Evolutionary conservation across 1,140 invertebrate genomes (phyloP).

Genomic region (Zaprionus davidi): DNA sequence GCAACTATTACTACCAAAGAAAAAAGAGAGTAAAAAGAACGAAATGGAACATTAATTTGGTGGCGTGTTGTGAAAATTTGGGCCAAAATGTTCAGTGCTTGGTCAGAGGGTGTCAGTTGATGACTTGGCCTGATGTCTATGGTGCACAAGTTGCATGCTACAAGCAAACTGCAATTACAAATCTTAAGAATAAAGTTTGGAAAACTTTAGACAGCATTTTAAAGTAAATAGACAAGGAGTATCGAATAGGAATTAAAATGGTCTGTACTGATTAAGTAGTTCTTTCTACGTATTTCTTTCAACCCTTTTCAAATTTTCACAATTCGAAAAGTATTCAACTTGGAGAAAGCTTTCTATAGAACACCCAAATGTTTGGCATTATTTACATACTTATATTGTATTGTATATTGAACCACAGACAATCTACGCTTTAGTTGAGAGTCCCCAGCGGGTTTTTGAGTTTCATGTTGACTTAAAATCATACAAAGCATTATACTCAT

Average conservation of each 20-base stretch:
- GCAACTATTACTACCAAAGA: conserved; percentile 38
- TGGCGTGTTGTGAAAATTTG: conserved; percentile 55
- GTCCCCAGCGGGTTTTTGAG: conserved; percentile 42
- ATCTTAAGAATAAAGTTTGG: conserved; percentile 2
- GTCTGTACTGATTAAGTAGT: neutral
- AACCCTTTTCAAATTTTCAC: conserved; percentile 12
- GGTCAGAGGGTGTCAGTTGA: conserved; percentile 21
- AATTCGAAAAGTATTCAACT: conserved; percentile 21
- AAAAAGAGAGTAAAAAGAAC: conserved; percentile 28
- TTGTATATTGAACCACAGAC: conserved; percentile 31
- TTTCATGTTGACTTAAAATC: conserved; percentile 52
- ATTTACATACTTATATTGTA: conserved; percentile 37
- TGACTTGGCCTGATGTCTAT: conserved; percentile 2
- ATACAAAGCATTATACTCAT: conserved; percentile 76
- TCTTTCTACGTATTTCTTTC: neutral
- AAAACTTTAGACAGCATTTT: conserved; percentile 1
- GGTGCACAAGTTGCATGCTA: conserved; percentile 13
- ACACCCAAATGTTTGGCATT: conserved; percentile 32
- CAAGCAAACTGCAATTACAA: conserved; percentile 13
- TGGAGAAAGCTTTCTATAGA: conserved; percentile 34
- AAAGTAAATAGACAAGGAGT: neutral
- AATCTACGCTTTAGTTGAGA: conserved; percentile 35
- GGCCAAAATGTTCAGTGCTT: conserved; percentile 30
- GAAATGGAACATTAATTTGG: conserved; percentile 41
- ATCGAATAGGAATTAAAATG: neutral